Evolutionary conservation across 1,140 invertebrate species (phyloP), one percentile per base, ranked within the genome.

Genomic region (Aethina tumida): DNA sequence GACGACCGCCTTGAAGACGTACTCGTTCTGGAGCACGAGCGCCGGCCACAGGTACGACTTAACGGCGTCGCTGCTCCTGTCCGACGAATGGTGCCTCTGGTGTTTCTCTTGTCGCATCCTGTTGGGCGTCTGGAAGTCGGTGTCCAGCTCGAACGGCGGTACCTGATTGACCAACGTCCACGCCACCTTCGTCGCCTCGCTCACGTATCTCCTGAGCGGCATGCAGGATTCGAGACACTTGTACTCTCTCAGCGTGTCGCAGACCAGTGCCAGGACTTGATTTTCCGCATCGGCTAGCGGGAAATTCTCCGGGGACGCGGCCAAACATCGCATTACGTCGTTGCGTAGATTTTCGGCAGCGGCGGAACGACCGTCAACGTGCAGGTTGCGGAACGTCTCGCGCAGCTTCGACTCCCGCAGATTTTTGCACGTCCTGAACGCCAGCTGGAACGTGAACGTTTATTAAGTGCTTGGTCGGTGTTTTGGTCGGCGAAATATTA

Each of bases 1-100:
- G 18, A 77, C 75, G 9, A 76, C 65, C 5, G 74, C 74, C 50
- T 75, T 68, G 52, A 74, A 73, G 37, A 73, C 71, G 46, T 68
- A 75, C 26, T 60, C 63, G 40, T 62, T 64, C 15, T 68, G 68
- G 45, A 72, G 66, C 61, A 75, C 65, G 18, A 77, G 60, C 6
- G 73, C 75, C 8, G 75, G 75, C 73, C 75, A 77, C 8, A 77
- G 64, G 51, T 75, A 77, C 4, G 70, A 65, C 41, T 69, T 67
- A 43, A 77, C 74, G 7, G 72, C 63, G 51, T 75, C 72, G 4
- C 70, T 74, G 41, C 68, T 66, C 4, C 69, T 57, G 46, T 75
- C 70, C 3, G 71, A 64, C 5, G 65, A 57, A 20, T 67, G 62
- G 53, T 71, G 71, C 3, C 73, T 61, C 10, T 73, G 70, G 55